Evolutionary conservation across 2,888 invertebrate species (phyloP).

Genomic region (Saturnia japonica): DNA sequence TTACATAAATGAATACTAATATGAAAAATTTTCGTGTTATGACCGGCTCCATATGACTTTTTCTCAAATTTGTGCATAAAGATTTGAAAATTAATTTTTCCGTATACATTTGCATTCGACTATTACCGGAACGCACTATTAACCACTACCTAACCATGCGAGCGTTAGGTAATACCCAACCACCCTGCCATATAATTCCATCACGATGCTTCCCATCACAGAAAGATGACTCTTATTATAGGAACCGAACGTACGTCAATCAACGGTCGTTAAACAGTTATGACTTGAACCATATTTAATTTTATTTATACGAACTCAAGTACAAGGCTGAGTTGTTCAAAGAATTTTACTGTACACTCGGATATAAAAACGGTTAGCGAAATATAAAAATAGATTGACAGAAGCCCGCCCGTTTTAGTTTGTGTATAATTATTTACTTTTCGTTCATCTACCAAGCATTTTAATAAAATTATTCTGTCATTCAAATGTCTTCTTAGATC

Average conservation of each 20-base stretch:
- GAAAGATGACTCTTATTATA: not conserved
- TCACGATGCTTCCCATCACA: not conserved
- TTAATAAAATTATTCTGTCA: slow-evolving; percentile 12
- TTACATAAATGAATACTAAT: too few species aligned
- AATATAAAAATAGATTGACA: slow-evolving; percentile 18
- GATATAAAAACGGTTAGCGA: slow-evolving; percentile 19
- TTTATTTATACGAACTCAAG: slow-evolving; percentile 35
- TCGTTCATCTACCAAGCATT: not conserved
- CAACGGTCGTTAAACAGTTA: slow-evolving; percentile 4
- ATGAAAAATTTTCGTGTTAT: too few species aligned
- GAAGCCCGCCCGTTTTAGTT: not conserved
- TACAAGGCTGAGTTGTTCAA: slow-evolving; percentile 44
- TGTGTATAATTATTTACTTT: slow-evolving; percentile 15
- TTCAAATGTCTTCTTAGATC: slow-evolving; percentile 1
- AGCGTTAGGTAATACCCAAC: not conserved
- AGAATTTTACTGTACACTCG: slow-evolving; percentile 37
- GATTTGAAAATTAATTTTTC: too few species aligned
- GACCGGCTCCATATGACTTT: too few species aligned
- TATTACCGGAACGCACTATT: not conserved
- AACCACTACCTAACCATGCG: not conserved
- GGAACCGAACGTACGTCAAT: too few species aligned
- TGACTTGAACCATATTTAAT: slow-evolving; percentile 24
- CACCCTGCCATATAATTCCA: not conserved
- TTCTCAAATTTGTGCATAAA: too few species aligned
- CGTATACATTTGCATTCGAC: too few species aligned